These are phyloP conservation scores for Heliocidaris erythrogramma DNA, from an alignment of 35 echinoderm and acorn worm genomes.

Conservation along the genomic window DNA sequence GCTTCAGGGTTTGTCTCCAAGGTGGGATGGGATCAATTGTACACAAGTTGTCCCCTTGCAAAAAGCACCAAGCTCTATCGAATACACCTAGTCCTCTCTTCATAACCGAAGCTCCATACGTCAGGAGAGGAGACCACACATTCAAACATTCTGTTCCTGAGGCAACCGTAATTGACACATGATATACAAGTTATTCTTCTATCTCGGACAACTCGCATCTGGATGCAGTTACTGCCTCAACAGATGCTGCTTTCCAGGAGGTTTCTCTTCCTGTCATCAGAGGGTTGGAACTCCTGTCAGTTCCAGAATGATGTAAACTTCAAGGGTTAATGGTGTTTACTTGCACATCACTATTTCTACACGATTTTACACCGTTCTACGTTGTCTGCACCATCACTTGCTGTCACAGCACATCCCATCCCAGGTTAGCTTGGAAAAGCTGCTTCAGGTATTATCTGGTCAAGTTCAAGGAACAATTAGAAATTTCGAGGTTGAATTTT, in stretches of 20 bases:
- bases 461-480: not conserved
- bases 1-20: not conserved
- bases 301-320: constrained; percentile 23
- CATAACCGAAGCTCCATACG: constrained; percentile 42
- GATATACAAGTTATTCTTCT: constrained; percentile 45
- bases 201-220: constrained; percentile 25
- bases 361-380: not conserved
- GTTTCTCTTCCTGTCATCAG: constrained; percentile 41
- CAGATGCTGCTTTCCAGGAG: constrained; percentile 34
- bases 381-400: constrained; percentile 14
- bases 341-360: not conserved
- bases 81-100: constrained; percentile 23
- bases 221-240: constrained; percentile 5
- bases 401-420: constrained; percentile 38
- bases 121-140: constrained; percentile 15
- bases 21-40: constrained; percentile 23
- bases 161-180: constrained; percentile 24
- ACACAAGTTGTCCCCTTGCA: constrained; percentile 33
- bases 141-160: constrained; percentile 28
- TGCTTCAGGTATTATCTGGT: constrained; percentile 30
- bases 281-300: constrained; percentile 37
- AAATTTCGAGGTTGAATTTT: too few species aligned
- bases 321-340: not conserved
- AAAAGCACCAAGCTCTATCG: constrained; percentile 19
- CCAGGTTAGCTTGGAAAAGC: constrained; percentile 30